Evolutionary conservation across 2,797 vertebrate species (phyloP), one percentile per base, ranked within the genome.

Genomic region (Myiotriccus ornatus): DNA sequence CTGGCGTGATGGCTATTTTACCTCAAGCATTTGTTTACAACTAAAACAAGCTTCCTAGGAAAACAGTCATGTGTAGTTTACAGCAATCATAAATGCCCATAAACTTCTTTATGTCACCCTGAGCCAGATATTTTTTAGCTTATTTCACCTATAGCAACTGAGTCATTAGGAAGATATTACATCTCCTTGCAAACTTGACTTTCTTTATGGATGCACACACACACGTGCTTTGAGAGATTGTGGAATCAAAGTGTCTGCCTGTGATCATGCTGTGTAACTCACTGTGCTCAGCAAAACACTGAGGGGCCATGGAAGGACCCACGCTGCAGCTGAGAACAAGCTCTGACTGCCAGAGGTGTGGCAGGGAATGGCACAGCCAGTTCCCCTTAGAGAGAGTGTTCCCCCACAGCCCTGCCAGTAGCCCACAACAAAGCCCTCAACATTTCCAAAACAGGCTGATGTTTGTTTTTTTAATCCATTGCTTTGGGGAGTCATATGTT

Each of bases 391-490:
- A 46, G 34, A 50, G 55, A 41, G 16, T 3, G 10, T 52, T 4
- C 24, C n/a, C 23, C 20, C 16, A 28, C 12, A 30, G 60, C 43
- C 59, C 77, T 67, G 56, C 43, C 49, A 27, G 21, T 12, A 79
- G 65, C 49, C 44, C 1, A 4, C 50, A 86, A 84, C 62, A 90
- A 86, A 90, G 50, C 14, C 22, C 39, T 84, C 62, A 39, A 25
- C 32, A 19, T 89, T 92, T 81, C 94, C 65, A 80, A 87, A 90
- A 79, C 2, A 10, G 53, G 27, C 34, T 65, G 53, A 14, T 68
- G n/a, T 88, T 94, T 89, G 49, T 21, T 73, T 56, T 82, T 77
- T 68, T 60, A 77, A 87, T 89, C 76, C 57, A 12, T 43, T 77
- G 79, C 71, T 90, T 86, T 93, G 23, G 7, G 35, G 22, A 90